These are phyloP conservation scores for Trimorus sp. DNA, from an alignment of 2,888 invertebrate species.

Conservation along the genomic window DNA sequence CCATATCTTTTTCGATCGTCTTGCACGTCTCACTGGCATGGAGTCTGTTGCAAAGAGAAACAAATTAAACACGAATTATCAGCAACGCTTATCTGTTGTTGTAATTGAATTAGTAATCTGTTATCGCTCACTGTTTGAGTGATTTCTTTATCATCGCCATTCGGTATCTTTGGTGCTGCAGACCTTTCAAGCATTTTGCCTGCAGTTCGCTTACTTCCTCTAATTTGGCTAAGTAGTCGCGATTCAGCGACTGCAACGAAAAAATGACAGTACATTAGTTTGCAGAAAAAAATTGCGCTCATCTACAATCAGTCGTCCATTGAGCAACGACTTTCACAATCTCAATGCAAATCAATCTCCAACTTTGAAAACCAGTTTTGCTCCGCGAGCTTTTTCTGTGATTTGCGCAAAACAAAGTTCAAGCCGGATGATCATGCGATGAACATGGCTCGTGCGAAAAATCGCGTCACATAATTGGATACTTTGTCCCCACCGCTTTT, in stretches of 20 bases:
- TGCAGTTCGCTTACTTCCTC: constrained; percentile 93
- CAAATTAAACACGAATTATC: constrained; percentile 4
- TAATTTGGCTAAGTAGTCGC: constrained; percentile 91
- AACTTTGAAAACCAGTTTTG: too few relatives aligned
- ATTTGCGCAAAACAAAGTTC: too few relatives aligned
- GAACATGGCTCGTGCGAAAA: too few relatives aligned
- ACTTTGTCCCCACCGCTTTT: too few relatives aligned
- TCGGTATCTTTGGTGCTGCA: constrained; percentile 95
- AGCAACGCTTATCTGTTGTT: background rate
- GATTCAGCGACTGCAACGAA: constrained; percentile 86
- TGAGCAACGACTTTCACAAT: too few relatives aligned
- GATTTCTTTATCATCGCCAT: constrained; percentile 90
- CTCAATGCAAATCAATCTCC: too few relatives aligned
- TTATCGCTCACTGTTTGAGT: constrained; percentile 88
- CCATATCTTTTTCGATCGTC: constrained; percentile 89
- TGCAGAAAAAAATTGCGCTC: too few relatives aligned
- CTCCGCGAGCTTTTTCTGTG: too few relatives aligned
- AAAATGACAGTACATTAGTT: too few relatives aligned
- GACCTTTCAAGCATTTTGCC: constrained; percentile 92
- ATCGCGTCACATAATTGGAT: too few relatives aligned
- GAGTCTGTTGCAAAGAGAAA: constrained; percentile 71
- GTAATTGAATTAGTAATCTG: constrained; percentile 6
- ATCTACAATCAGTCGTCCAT: too few relatives aligned
- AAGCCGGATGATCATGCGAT: too few relatives aligned
- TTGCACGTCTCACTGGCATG: constrained; percentile 74